Evolutionary conservation across 2,113 vertebrate genomes (phyloP).

Genomic region (Nannobrachium achirus): DNA sequence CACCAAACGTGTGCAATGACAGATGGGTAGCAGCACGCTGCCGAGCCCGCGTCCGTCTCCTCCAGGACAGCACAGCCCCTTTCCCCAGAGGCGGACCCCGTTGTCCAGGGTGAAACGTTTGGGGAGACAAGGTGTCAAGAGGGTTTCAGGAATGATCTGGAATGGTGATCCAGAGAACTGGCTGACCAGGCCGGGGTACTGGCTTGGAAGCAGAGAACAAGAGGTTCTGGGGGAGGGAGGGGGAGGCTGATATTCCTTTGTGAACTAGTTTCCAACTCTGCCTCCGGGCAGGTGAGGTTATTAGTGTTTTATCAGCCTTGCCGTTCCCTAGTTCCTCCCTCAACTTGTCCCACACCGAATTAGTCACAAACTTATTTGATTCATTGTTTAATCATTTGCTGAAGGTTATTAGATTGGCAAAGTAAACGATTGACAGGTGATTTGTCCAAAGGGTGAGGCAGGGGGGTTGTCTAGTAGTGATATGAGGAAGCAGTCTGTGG

Average conservation of each 20-base stretch:
- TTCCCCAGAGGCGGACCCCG: conserved; percentile 72
- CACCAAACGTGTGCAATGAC: conserved; percentile 59
- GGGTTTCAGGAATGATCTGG: conserved; percentile 59
- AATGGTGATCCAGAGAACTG: conserved; percentile 60
- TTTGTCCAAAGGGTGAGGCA: conserved; percentile 43
- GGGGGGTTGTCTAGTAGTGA: conserved; percentile 29
- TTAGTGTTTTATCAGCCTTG: conserved; percentile 16
- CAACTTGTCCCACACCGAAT: conserved; percentile 11
- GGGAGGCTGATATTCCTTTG: not conserved
- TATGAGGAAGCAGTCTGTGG: conserved; percentile 36
- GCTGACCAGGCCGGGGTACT: conserved; percentile 13
- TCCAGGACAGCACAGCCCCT: conserved; percentile 74
- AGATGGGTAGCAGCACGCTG: conserved; percentile 58
- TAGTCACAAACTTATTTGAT: conserved; percentile 37
- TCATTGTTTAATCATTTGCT: conserved; percentile 24
- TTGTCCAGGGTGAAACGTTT: conserved; percentile 77
- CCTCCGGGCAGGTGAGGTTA: conserved; percentile 27
- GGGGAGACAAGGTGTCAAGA: conserved; percentile 38
- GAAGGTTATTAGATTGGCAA: conserved; percentile 38
- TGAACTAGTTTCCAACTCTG: not conserved
- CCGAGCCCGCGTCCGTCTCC: conserved; percentile 73
- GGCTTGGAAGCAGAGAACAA: conserved; percentile 2
- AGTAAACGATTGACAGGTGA: conserved; percentile 36
- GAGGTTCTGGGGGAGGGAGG: conserved; percentile 1
- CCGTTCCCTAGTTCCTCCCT: conserved; percentile 11